Evolutionary conservation across 2,797 vertebrate genomes (phyloP), one percentile per base, ranked within the genome.

Genomic region (Syngnathus acus): DNA sequence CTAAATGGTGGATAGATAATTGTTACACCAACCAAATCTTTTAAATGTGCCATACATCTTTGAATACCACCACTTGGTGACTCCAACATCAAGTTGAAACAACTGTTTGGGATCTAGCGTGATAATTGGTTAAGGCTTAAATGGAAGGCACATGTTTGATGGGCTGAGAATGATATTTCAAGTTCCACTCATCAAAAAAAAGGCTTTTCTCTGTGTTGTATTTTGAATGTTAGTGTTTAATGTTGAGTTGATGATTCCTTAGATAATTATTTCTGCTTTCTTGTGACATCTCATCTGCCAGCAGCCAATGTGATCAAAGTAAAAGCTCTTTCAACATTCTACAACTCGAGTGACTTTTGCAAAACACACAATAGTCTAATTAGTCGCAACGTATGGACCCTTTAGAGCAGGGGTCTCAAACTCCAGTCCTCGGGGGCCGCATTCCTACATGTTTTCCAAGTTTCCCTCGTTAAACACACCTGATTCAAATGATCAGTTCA

Each of bases 181-280:
- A 9, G 32, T 47, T 62, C 61, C 66, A 77, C 68, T 79, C 69
- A 77, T 77, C 70, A 64, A 74, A 74, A 76, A 79, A 78, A 54
- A 69, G 59, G 77, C 78, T 73, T 65, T 69, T 16, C 74, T 67
- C 14, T 66, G 67, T 68, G 70, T 53, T 63, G 26, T 32, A 10
- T 48, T 63, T 60, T 60, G 11, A 68, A 70, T 80, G 78, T 80
- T 72, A 43, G 64, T 79, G 72, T 83, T 76, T 71, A 50, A 65
- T 77, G 74, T 84, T 76, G 69, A 82, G 68, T 77, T 77, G 79
- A 84, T 87, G 75, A 79, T 88, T 92, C 85, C 83, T 90, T 91
- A 89, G 90, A 90, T 87, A 91, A 88, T 85, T 88, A 90, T 93
- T 93, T 92, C 91, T 86, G 91, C 90, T 90, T 87, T 92, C 91